Conservation (phyloP, 2,888 invertebrate genomes). For the Synanthedon vespiformis region DNA sequence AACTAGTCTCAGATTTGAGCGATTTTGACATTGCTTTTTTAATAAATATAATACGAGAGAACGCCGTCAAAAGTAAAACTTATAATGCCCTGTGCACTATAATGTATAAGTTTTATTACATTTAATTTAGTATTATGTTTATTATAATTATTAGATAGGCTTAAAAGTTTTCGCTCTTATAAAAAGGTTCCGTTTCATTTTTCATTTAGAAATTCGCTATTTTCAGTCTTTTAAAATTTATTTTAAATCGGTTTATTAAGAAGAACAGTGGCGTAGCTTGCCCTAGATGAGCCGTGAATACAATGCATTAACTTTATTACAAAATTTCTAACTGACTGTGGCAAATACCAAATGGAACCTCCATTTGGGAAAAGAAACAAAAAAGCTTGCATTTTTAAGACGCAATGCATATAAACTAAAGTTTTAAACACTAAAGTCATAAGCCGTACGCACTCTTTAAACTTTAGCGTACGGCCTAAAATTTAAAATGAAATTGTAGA, state of each 20-base stretch:
- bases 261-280: not conserved
- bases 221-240: slow-evolving; percentile 11
- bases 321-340: not conserved
- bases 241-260: slow-evolving; percentile 1
- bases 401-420: too few relatives aligned
- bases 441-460: too few relatives aligned
- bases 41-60: not conserved
- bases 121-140: slow-evolving; percentile 7
- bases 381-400: too few relatives aligned
- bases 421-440: too few relatives aligned
- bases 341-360: too few relatives aligned
- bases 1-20: too few relatives aligned
- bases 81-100: not conserved
- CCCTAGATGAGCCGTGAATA: not conserved
- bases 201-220: slow-evolving; percentile 10
- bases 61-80: not conserved
- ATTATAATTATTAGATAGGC: slow-evolving; percentile 11
- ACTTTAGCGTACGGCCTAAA: too few relatives aligned
- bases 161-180: slow-evolving; percentile 9
- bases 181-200: slow-evolving; percentile 1
- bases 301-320: too few relatives aligned
- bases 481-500: too few relatives aligned
- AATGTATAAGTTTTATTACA: not conserved
- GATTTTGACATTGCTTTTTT: too few relatives aligned
- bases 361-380: too few relatives aligned